Evolutionary conservation across 2,888 invertebrate species (phyloP).

Genomic region (Papilio elwesi): DNA sequence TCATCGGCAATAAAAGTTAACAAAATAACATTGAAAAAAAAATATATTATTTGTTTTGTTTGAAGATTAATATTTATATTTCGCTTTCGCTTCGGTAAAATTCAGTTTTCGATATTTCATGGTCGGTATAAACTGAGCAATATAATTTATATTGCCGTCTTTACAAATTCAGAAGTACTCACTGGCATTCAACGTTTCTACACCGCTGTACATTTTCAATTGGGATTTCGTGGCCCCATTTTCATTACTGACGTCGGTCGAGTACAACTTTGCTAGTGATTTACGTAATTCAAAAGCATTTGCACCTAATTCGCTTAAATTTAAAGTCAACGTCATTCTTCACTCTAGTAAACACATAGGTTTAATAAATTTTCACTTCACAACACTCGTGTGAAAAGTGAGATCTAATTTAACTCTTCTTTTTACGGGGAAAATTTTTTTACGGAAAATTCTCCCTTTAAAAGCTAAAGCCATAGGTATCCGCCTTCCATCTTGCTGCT

Average conservation of each 20-base stretch:
- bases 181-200: neutral
- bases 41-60: too few relatives aligned
- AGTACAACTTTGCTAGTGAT: conserved; percentile 36
- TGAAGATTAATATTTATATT: too few relatives aligned
- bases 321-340: neutral
- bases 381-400: too few relatives aligned
- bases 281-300: conserved; percentile 32
- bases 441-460: too few relatives aligned
- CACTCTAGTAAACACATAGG: neutral
- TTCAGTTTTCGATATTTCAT: neutral
- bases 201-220: conserved; percentile 6
- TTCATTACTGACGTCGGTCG: conserved; percentile 36
- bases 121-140: neutral
- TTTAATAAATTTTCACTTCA: neutral
- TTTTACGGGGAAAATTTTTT: too few relatives aligned
- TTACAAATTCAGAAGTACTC: neutral
- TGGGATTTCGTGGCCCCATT: conserved; percentile 30
- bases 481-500: too few relatives aligned
- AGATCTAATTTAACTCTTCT: too few relatives aligned
- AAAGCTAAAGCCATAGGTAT: too few relatives aligned
- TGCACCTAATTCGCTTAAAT: conserved; percentile 23
- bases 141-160: neutral
- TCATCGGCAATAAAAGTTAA: too few relatives aligned
- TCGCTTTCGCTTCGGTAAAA: neutral
- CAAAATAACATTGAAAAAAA: too few relatives aligned